These are phyloP conservation scores for Lamellibrachia columna DNA, from an alignment of 2,888 invertebrate genomes.

Conservation along the genomic window DNA sequence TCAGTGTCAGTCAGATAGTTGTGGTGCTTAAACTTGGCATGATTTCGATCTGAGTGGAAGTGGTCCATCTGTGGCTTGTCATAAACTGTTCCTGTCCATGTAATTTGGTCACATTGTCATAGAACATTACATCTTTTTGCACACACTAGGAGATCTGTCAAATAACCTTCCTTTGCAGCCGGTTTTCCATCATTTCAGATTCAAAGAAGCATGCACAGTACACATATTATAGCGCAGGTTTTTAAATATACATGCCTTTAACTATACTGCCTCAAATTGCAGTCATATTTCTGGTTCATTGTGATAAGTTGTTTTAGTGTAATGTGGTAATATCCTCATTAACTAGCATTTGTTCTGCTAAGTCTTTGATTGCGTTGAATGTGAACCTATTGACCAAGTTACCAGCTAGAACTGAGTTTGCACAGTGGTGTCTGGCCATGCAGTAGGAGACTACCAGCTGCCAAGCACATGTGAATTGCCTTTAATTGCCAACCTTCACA, in stretches of 20 bases:
- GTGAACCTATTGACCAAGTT: neutral
- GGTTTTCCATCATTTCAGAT: too few relatives aligned
- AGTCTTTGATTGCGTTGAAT: neutral
- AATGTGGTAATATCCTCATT: neutral
- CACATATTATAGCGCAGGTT: too few relatives aligned
- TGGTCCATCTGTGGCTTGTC: neutral
- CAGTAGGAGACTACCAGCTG: neutral
- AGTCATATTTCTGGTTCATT: neutral
- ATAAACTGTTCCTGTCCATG: neutral
- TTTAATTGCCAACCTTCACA: neutral
- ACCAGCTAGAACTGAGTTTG: neutral
- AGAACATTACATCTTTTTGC: neutral
- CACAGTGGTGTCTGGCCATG: neutral
- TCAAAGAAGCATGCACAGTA: too few relatives aligned
- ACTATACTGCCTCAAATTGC: neutral
- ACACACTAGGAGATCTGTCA: neutral
- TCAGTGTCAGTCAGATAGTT: neutral
- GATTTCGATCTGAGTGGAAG: neutral
- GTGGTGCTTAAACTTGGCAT: neutral
- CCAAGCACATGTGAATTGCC: neutral
- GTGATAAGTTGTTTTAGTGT: neutral
- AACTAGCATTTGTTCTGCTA: neutral
- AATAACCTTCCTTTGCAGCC: neutral
- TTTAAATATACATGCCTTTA: too few relatives aligned
- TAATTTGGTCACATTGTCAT: neutral